Conservation (phyloP, 2,888 invertebrate species). For the Dioctria rufipes region DNA sequence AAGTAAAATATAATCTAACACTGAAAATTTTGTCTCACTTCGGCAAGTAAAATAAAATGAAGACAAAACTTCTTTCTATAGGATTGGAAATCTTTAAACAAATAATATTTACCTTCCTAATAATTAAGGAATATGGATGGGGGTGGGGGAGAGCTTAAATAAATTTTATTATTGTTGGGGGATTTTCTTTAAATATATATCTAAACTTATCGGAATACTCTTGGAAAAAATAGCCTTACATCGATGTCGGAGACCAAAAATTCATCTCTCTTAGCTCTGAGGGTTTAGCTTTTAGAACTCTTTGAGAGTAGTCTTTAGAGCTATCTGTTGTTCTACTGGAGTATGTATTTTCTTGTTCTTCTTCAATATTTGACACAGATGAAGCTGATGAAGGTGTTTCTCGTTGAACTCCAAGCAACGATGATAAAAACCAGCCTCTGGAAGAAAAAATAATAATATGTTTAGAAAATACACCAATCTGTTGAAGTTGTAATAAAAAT, state of each 20-base stretch:
- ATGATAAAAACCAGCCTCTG: slow-evolving; percentile 79
- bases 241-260: slow-evolving; percentile 89
- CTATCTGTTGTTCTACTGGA: slow-evolving; percentile 55
- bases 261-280: slow-evolving; percentile 87
- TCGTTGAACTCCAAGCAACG: slow-evolving; percentile 78
- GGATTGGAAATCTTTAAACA: neutral
- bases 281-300: slow-evolving; percentile 75
- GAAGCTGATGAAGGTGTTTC: slow-evolving; percentile 76
- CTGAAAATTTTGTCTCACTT: neutral
- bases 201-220: neutral
- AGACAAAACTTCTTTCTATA: neutral
- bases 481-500: neutral
- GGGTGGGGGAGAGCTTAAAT: neutral
- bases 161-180: slow-evolving; percentile 15
- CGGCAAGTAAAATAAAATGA: neutral
- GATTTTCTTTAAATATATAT: slow-evolving; percentile 4
- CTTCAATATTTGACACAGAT: slow-evolving; percentile 74
- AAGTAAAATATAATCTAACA: too few relatives aligned
- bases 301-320: slow-evolving; percentile 66
- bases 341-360: slow-evolving; percentile 71
- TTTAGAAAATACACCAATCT: neutral
- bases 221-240: slow-evolving; percentile 72
- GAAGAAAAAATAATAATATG: slow-evolving; percentile 63
- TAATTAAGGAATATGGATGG: neutral
- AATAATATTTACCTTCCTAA: neutral